A percentile compares a stretch with the other conserved stretches of the same genome.
Conservation (phyloP, 2,113 vertebrate genomes). For the Recurvirostra avosetta region DNA sequence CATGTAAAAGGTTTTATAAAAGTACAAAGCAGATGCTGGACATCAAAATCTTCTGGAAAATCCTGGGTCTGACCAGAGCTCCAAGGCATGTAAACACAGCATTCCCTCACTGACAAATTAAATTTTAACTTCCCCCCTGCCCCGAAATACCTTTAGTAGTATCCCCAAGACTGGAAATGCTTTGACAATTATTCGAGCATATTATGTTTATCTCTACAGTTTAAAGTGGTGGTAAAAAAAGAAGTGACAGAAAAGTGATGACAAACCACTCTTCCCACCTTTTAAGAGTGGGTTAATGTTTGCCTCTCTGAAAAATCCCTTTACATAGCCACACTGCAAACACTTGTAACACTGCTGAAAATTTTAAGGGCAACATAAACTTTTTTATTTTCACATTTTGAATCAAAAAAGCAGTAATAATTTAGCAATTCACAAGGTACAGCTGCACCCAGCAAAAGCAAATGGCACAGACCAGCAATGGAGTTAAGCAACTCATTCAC, state of each 20-base stretch:
- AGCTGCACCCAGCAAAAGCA: neutral
- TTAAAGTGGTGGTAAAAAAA: neutral
- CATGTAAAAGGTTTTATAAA: neutral
- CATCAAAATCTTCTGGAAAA: neutral
- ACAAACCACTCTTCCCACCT: neutral
- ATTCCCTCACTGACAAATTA: neutral
- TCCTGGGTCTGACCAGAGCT: neutral
- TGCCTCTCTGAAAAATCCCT: neutral
- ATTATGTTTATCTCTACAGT: neutral
- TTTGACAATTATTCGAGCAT: neutral
- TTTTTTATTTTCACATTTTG: neutral
- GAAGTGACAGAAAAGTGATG: rapidly evolving
- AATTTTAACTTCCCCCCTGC: neutral
- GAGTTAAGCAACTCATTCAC: neutral
- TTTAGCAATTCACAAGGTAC: neutral
- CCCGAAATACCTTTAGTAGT: neutral
- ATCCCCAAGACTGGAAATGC: neutral
- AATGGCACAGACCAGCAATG: rapidly evolving
- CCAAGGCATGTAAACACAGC: neutral
- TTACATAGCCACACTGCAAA: rapidly evolving
- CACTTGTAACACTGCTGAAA: neutral
- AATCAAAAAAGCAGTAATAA: neutral
- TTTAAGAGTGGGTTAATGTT: neutral
- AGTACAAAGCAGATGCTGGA: neutral
- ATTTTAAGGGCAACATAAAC: neutral